These are phyloP conservation scores for Zaprionus gabonicus DNA, from an alignment of 1,140 invertebrate genomes.

Conservation along the genomic window DNA sequence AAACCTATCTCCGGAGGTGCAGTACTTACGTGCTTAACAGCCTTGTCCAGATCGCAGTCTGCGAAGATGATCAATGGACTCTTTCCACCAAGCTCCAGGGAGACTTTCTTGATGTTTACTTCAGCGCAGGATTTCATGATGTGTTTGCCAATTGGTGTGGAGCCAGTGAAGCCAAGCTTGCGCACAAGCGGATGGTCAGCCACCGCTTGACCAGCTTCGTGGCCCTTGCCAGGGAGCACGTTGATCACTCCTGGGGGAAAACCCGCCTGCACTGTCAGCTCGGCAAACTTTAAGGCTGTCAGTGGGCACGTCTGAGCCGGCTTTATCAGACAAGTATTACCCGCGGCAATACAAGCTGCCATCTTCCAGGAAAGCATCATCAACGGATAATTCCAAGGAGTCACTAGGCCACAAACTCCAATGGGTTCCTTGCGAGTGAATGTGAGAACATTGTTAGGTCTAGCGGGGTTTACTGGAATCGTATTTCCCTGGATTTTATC, in stretches of 20 bases:
- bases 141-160: constrained; percentile 90
- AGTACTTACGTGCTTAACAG: constrained; percentile 91
- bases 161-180: constrained; percentile 98
- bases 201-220: constrained; percentile 92
- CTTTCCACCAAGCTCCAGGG: constrained; percentile 97
- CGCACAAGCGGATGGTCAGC: constrained; percentile 93
- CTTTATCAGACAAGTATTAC: constrained; percentile 97
- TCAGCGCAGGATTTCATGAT: constrained; percentile 95
- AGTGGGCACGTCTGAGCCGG: constrained; percentile 96
- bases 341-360: constrained; percentile 96
- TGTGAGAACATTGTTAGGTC: constrained; percentile 93
- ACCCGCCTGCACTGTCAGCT: constrained; percentile 93
- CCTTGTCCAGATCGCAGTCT: constrained; percentile 97
- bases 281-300: constrained; percentile 97
- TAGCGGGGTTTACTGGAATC: constrained; percentile 94
- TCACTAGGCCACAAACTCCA: constrained; percentile 96
- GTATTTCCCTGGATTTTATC: constrained; percentile 97
- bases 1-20: background rate
- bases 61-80: constrained; percentile 97
- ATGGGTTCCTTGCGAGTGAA: constrained; percentile 96
- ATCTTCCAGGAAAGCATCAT: constrained; percentile 99
- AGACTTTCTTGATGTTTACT: constrained; percentile 97
- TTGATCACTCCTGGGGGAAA: constrained; percentile 98
- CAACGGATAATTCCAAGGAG: constrained; percentile 99
- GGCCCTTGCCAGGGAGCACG: constrained; percentile 93